Evolutionary conservation across 2,888 invertebrate species (phyloP), one percentile per base, ranked within the genome.

Genomic region (Bembecia ichneumoniformis): DNA sequence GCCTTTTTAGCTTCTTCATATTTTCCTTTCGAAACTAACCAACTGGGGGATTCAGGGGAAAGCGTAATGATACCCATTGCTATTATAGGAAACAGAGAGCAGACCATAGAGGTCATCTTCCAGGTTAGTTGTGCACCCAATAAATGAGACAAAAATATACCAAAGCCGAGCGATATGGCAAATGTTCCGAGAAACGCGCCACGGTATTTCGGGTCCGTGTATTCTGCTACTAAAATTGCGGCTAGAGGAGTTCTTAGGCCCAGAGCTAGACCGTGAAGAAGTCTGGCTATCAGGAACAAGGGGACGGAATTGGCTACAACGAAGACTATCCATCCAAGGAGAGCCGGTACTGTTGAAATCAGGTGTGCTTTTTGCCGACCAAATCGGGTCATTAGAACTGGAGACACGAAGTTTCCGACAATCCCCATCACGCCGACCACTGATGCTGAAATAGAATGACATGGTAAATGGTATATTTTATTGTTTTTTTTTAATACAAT

Each of bases 21-120:
- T 45, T 87, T 87, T 2, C 88, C 88, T 63, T 90, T 90, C 0
- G 90, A 88, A 0, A 91, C 83, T 49, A 93, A 67, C 92, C 92
- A 93, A 51, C 88, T 83, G 0, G 92, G 91, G 0, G 92, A 90
- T 74, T 93, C 93, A 0, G 91, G 91, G 0, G 87, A 87, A 2
- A 87, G 54, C 43, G 77, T 76, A 9, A 86, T 86, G 1, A 87
- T 80, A 0, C 66, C 74, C 64, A 91, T 80, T 47, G 62, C 86
- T 74, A 64, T 78, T 0, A 90, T 50, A 1, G 90, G 89, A 43
- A 90, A 79, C 43, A 78, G 51, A 0, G 87, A 78, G 53, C 89
- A 89, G 0, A 90, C 78, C 0, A 87, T 72, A 0, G 91, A 90
- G 1, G 90, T 89, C 48, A 80, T 74, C 58, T 89, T 82, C 91